A percentile compares a stretch with the other conserved stretches of the same genome.
These are phyloP conservation scores for Mungos mungo DNA, from an alignment of 2,113 vertebrate genomes.

Conservation along the genomic window DNA sequence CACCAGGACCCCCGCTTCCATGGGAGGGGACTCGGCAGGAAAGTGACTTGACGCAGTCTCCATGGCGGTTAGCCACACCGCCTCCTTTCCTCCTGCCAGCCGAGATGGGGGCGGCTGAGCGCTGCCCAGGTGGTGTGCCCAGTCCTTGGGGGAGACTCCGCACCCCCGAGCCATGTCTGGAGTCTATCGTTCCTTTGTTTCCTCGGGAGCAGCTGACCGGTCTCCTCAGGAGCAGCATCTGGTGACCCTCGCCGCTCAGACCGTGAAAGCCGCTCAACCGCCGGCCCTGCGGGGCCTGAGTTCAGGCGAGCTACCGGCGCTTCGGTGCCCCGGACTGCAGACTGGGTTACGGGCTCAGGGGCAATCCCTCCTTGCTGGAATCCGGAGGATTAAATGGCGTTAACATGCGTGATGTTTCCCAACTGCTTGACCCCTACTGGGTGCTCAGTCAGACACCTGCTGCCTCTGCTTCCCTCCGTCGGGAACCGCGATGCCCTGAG, in stretches of 20 bases:
- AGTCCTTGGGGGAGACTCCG: rapidly evolving
- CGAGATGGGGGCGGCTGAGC: neutral
- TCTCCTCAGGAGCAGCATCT: neutral
- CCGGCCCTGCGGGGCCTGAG: neutral
- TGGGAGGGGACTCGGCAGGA: neutral
- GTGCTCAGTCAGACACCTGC: too few relatives aligned
- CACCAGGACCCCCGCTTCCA: neutral
- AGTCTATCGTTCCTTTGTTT: neutral
- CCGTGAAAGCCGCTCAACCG: neutral
- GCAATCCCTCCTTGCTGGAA: neutral
- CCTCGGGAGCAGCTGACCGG: neutral
- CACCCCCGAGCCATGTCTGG: rapidly evolving
- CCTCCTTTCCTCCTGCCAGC: neutral
- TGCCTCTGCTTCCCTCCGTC: too few relatives aligned
- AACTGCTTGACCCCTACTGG: too few relatives aligned
- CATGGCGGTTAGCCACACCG: rapidly evolving
- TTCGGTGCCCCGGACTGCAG: neutral
- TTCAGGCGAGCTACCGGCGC: neutral
- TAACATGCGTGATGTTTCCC: neutral
- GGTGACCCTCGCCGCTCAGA: neutral
- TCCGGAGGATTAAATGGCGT: neutral
- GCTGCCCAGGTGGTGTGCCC: rapidly evolving
- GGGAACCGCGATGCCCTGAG: too few relatives aligned
- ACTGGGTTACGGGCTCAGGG: too few relatives aligned
- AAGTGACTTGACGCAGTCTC: rapidly evolving